Base-by-base conservation (phyloP, 2,888 invertebrate genomes). In the Hirtodrosophila alboralis region DNA sequence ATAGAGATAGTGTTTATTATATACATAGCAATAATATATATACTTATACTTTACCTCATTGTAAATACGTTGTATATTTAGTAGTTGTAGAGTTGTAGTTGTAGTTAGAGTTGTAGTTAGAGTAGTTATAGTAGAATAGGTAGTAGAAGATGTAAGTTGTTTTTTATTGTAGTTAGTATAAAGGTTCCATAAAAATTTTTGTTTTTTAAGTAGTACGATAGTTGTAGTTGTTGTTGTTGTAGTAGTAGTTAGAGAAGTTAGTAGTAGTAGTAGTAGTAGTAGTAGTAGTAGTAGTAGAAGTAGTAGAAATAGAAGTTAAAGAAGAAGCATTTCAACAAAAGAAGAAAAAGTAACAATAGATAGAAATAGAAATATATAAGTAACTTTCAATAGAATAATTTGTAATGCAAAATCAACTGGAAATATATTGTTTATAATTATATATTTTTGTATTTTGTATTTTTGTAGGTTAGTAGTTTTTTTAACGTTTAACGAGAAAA, bases 11-110 rank as follows among this genome's bases (percentile, higher is more conserved):
- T 26, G 14, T 14, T 31, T 28, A 52, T 18, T 53, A 59, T 53
- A 43, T 53, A 58, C 60, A 75, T 60, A 59, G 48, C 28, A 58
- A 58, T 74, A 56, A 58, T 74, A 75, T 71, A 75, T 66, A 69
- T 70, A 77, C 79, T 76, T 79, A 88, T 88, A 89, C 88, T 88
- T 88, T 88, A 88, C 88, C 88, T 88, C 88, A 89, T 87, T 88
- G 85, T 77, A 83, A 89, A 87, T 88, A 87, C 89, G 79, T 80
- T 74, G 85, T 87, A 77, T 87, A 85, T 83, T 54, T 21, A n/a
- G n/a, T 51, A 57, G 69, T 70, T 70, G 69, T 69, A 70, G 65
- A 69, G 65, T 70, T 64, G 63, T 79, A 56, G 70, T 70, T 48
- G 68, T 76, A 58, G 80, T 84, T 77, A 59, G 75, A 73, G 77